Conservation (phyloP, 2,113 vertebrate species). For the Maccullochella peelii region DNA sequence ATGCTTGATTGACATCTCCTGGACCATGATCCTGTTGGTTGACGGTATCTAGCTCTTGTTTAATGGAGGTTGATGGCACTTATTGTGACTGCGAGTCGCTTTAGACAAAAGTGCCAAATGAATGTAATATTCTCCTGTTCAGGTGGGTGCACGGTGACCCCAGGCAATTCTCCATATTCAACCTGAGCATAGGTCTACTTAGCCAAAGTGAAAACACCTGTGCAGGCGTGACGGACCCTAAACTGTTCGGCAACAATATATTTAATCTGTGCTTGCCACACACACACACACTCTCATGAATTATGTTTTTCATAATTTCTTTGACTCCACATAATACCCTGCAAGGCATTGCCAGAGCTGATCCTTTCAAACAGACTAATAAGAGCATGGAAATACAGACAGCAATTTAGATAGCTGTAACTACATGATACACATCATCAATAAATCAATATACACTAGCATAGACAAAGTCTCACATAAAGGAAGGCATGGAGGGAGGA, state of each 20-base stretch:
- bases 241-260: background rate
- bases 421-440: conserved; percentile 42
- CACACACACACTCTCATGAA: background rate
- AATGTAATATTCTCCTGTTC: background rate
- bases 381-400: conserved; percentile 27
- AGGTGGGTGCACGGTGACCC: background rate
- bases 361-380: conserved; percentile 35
- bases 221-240: background rate
- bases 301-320: conserved; percentile 19
- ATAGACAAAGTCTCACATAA: conserved; percentile 16
- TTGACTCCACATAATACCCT: conserved; percentile 1
- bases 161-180: background rate
- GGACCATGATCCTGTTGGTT: background rate
- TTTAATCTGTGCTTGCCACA: background rate
- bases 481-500: background rate
- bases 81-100: background rate
- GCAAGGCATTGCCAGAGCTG: conserved; percentile 15
- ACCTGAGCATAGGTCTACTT: background rate
- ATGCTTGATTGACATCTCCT: background rate
- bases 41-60: background rate
- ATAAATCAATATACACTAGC: conserved; percentile 48
- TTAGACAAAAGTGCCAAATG: background rate
- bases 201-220: background rate
- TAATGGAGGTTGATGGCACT: background rate
- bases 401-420: conserved; percentile 14